phyloP scores from a whole-genome alignment of 2,888 invertebrate species.

The Ectemnius continuus region DNA sequence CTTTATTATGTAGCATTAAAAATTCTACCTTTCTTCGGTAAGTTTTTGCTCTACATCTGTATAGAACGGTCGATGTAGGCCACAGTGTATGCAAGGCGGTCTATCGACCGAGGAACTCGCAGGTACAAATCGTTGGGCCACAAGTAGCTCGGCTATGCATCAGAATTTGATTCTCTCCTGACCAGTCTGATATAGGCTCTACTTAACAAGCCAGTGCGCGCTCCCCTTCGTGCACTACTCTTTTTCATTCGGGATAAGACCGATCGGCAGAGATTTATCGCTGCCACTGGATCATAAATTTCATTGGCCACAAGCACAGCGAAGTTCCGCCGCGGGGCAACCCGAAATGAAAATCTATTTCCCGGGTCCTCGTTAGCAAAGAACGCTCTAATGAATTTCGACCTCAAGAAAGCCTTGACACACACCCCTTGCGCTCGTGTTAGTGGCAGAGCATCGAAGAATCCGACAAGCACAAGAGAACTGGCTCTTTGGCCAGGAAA shows the following conservation, averaged over 20 bases:
- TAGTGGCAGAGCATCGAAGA: too few species aligned
- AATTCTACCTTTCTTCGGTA: too few species aligned
- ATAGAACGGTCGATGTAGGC: too few species aligned
- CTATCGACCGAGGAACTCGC: background rate
- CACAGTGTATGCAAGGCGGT: background rate
- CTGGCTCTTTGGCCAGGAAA: too few species aligned
- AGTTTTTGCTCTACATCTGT: too few species aligned
- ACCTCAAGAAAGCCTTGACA: background rate
- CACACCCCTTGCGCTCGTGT: too few species aligned
- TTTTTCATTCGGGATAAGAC: conserved; percentile 21
- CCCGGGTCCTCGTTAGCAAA: background rate
- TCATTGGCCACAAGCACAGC: background rate
- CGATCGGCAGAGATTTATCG: conserved; percentile 26
- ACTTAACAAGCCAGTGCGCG: conserved; percentile 14
- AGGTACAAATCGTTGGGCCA: too few species aligned
- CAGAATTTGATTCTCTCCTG: too few species aligned
- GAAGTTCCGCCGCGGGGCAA: background rate
- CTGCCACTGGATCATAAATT: conserved; percentile 32
- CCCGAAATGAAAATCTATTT: conserved; percentile 6
- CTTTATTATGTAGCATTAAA: too few species aligned
- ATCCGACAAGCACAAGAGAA: too few species aligned
- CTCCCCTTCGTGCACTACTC: conserved; percentile 11
- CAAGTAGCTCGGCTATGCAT: too few species aligned
- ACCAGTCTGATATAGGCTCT: too few species aligned
- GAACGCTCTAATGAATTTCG: background rate